Base-by-base conservation (phyloP, 2,113 vertebrate genomes). In the Ctenomys sociabilis region DNA sequence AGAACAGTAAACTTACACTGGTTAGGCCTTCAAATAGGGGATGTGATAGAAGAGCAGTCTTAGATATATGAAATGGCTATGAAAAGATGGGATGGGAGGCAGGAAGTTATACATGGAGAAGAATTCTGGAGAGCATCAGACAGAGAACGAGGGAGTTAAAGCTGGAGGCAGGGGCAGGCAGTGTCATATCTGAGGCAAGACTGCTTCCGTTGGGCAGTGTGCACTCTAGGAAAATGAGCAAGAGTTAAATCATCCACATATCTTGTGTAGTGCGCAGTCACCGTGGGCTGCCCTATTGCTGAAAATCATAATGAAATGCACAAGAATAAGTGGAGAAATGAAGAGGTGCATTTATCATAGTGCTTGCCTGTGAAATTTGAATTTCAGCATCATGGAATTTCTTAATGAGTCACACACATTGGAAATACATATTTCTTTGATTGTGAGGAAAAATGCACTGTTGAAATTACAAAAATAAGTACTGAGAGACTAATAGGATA, bases 211-310 rank as follows among this genome's bases (percentile, higher is more conserved):
- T 64, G 45, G 14, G 72, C 19, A 77, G 12, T 35, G 0, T 54
- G 22, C 1, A 21, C 35, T n/a, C n/a, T 28, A 19, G 24, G 30
- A 14, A 17, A 19, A 43, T 28, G 78, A 85, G 75, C 16, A 64
- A 57, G 30, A 28, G 11, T 2, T 26, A 80, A 49, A 22, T 19
- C 54, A 57, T 52, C 7, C 3, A 73, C 49, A 80, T 68, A 75
- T 0, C 0, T 1, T 2, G 4, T 59, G 4, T 19, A 28, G 2
- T 12, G 22, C 0, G 43, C 57, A 81, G 35, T 7, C 28, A 7
- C 10, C 8, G 73, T 49, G 66, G 17, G 3, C 7, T 72, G 66
- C 81, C 68, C n/a, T 64, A 0, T 54, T 0, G 0, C 14, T 43
- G 54, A 80, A 93, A 88, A 68, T n/a, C 7, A 12, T 45, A 9